Percentiles rank a stretch among this genome's conserved stretches.
Evolutionary conservation across 2,113 vertebrate genomes (phyloP).

Genomic region (Arothron firmamentum): DNA sequence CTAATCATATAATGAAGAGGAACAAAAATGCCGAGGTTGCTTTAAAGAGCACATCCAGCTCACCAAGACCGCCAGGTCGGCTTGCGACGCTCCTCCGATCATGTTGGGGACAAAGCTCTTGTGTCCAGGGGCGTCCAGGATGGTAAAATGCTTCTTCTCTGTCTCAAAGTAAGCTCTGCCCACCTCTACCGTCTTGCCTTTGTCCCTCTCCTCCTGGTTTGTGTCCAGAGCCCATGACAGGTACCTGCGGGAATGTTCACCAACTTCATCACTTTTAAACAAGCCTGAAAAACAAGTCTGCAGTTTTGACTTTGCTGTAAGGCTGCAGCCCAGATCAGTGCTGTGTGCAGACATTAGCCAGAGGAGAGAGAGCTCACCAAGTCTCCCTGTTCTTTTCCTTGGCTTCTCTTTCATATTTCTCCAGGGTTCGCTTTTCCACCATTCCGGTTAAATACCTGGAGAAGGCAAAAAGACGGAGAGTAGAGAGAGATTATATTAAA

Average conservation of each 20-base stretch:
- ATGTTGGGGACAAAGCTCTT: constrained; percentile 99
- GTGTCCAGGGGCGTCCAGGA: constrained; percentile 96
- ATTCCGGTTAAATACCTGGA: constrained; percentile 97
- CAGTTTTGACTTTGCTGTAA: constrained; percentile 1
- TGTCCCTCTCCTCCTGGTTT: constrained; percentile 98
- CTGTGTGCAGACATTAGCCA: too few relatives aligned
- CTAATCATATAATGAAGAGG: background rate
- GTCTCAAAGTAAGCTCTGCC: constrained; percentile 98
- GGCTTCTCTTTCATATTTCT: constrained; percentile 98
- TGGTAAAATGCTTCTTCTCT: constrained; percentile 98
- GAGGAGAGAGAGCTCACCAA: constrained; percentile 73
- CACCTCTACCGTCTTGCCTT: constrained; percentile 98
- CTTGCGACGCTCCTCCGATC: constrained; percentile 98
- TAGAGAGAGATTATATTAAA: background rate
- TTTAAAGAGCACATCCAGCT: constrained; percentile 48
- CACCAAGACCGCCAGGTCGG: constrained; percentile 96
- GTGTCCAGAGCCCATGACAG: constrained; percentile 99
- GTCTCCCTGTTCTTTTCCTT: constrained; percentile 99
- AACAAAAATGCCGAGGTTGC: background rate
- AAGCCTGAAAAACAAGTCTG: too few relatives aligned
- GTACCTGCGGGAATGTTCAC: constrained; percentile 77
- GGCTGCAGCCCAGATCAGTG: too few relatives aligned
- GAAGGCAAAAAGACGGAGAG: background rate
- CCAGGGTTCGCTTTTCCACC: constrained; percentile 98
- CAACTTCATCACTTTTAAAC: too few relatives aligned